phyloP scores from a whole-genome alignment of 1,140 invertebrate genomes.

The Eulimnadia texana region DNA sequence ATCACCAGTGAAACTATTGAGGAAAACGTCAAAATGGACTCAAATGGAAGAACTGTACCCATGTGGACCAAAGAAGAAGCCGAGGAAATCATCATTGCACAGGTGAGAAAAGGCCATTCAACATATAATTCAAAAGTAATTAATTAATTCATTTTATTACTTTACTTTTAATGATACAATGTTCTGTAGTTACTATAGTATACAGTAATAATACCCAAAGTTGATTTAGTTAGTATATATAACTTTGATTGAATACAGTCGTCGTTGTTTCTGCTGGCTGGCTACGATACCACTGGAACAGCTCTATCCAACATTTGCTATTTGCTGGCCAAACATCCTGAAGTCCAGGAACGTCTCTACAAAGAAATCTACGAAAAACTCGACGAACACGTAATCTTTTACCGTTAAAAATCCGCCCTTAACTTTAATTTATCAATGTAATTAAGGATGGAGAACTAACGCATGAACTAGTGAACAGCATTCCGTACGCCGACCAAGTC shows the following conservation, averaged over 20 bases:
- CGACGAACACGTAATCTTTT: constrained; percentile 12
- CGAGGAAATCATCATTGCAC: constrained; percentile 8
- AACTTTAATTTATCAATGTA: background rate
- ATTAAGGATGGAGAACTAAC: background rate
- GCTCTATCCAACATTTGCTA: constrained; percentile 47
- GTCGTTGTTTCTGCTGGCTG: constrained; percentile 52
- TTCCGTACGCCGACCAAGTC: constrained; percentile 30
- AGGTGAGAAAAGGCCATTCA: background rate
- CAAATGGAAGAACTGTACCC: background rate
- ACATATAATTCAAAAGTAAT: background rate
- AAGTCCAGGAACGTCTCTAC: constrained; percentile 34
- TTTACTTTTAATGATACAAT: background rate
- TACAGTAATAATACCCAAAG: background rate
- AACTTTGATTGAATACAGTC: constrained; percentile 31
- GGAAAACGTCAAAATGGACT: constrained; percentile 1
- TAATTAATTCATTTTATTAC: background rate
- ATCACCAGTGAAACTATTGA: background rate
- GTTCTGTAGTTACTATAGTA: background rate
- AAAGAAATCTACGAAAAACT: constrained; percentile 24
- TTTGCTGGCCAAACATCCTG: no score
- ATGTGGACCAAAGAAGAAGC: constrained; percentile 9
- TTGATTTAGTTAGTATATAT: background rate
- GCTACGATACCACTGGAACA: constrained; percentile 60
- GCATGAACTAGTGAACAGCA: constrained; percentile 19
- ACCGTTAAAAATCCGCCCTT: background rate